A percentile compares a stretch with the other conserved stretches of the same genome.
These are phyloP conservation scores for Oligia latruncula DNA, from an alignment of 2,888 invertebrate species.

Conservation along the genomic window DNA sequence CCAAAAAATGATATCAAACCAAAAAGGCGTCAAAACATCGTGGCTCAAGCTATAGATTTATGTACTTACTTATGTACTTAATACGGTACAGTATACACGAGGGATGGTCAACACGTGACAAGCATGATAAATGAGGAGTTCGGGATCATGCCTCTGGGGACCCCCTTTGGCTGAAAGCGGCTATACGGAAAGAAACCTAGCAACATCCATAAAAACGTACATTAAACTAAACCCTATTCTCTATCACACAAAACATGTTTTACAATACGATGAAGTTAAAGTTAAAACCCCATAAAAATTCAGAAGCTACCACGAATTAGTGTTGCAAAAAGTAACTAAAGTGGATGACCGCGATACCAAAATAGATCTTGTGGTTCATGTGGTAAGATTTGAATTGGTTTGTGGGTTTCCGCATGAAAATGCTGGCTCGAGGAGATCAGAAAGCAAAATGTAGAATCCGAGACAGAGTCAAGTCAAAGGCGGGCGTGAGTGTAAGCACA, in stretches of 20 bases:
- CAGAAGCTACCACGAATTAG: slow-evolving; percentile 82
- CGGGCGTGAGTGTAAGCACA: slow-evolving; percentile 79
- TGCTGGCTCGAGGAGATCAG: slow-evolving; percentile 72
- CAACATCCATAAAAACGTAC: slow-evolving; percentile 67
- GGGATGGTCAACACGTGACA: slow-evolving; percentile 90
- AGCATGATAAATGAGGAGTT: slow-evolving; percentile 89
- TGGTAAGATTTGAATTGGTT: slow-evolving; percentile 73
- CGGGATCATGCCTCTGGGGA: slow-evolving; percentile 88
- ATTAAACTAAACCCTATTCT: slow-evolving; percentile 70
- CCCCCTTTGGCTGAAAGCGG: slow-evolving; percentile 82
- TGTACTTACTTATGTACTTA: slow-evolving; percentile 75
- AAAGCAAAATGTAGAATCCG: slow-evolving; percentile 83
- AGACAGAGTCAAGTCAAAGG: slow-evolving; percentile 82
- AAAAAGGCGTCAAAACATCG: slow-evolving; percentile 57
- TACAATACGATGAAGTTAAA: slow-evolving; percentile 50
- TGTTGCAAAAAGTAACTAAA: slow-evolving; percentile 84
- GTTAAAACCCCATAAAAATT: slow-evolving; percentile 82
- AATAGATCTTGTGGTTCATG: slow-evolving; percentile 63
- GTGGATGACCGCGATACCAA: slow-evolving; percentile 67
- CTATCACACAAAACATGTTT: slow-evolving; percentile 65
- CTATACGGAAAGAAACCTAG: slow-evolving; percentile 78
- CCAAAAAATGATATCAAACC: slow-evolving; percentile 50
- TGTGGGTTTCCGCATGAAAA: slow-evolving; percentile 68
- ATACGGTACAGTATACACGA: slow-evolving; percentile 84
- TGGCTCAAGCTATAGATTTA: slow-evolving; percentile 70